Evolutionary conservation across 2,113 vertebrate species (phyloP).

Genomic region (Pavo muticus): DNA sequence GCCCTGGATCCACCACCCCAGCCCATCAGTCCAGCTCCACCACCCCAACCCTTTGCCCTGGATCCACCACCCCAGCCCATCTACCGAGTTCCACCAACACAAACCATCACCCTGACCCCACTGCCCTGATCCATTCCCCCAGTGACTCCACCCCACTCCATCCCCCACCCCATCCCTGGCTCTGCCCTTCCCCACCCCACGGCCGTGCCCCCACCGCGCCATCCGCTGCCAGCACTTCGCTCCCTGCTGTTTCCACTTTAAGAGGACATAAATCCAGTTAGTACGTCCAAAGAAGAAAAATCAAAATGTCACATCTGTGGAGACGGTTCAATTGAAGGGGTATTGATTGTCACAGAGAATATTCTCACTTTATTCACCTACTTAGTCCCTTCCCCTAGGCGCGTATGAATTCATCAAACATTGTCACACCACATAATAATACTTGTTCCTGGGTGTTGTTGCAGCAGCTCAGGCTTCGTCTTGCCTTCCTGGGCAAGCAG

Average conservation of each 20-base stretch:
- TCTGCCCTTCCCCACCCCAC: not conserved
- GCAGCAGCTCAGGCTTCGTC: slow-evolving; percentile 1
- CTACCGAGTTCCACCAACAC: no score
- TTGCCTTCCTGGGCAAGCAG: not conserved
- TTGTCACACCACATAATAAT: slow-evolving; percentile 75
- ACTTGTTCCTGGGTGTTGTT: slow-evolving; percentile 21
- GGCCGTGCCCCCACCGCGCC: accelerated
- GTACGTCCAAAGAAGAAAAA: slow-evolving; percentile 65
- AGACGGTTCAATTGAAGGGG: slow-evolving; percentile 75
- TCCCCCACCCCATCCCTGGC: not conserved
- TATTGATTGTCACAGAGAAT: slow-evolving; percentile 83
- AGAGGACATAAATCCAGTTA: slow-evolving; percentile 64
- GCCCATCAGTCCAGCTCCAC: not conserved
- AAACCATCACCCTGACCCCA: not conserved
- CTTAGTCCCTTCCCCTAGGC: slow-evolving; percentile 79
- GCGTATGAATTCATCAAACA: slow-evolving; percentile 76
- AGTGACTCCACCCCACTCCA: no score
- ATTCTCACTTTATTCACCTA: slow-evolving; percentile 79
- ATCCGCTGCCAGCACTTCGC: not conserved
- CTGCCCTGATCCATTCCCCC: not conserved
- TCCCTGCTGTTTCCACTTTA: not conserved
- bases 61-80: not conserved
- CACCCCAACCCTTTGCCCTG: not conserved
- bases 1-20: not conserved
- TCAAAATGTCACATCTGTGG: slow-evolving; percentile 80